Conservation (phyloP, 2,113 vertebrate genomes). For the Pithys albifrons region DNA sequence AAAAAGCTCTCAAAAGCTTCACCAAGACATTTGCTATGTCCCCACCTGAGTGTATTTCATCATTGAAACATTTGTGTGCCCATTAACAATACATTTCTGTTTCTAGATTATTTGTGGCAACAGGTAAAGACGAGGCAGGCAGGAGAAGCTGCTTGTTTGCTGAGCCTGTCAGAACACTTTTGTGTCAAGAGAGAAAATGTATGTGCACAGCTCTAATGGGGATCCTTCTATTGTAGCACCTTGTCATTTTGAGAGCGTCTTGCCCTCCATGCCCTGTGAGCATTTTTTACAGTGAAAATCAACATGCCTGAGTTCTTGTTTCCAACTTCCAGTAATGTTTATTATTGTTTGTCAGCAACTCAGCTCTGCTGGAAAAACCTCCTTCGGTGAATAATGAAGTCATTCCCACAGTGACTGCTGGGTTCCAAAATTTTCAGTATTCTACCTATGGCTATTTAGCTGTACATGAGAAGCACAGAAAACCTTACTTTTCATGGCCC, state of each 20-base stretch:
- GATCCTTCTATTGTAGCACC: constrained; percentile 14
- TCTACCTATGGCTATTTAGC: constrained; percentile 67
- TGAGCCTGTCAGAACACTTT: constrained; percentile 19
- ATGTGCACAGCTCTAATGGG: constrained; percentile 50
- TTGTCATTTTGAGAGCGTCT: constrained; percentile 22
- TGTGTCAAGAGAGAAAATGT: constrained; percentile 52
- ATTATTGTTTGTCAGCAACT: constrained; percentile 63
- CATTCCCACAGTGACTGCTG: constrained; percentile 64
- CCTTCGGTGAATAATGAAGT: constrained; percentile 59
- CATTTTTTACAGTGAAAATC: constrained; percentile 44
- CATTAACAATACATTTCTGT: constrained; percentile 35
- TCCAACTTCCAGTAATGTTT: constrained; percentile 55
- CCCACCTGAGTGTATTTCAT: background rate
- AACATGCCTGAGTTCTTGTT: constrained; percentile 44
- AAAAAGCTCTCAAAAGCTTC: background rate
- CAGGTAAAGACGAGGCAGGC: background rate
- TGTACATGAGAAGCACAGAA: constrained; percentile 44
- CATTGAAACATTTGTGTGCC: background rate
- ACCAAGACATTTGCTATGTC: background rate
- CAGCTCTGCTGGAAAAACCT: constrained; percentile 49
- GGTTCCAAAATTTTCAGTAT: constrained; percentile 61
- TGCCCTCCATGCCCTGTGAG: constrained; percentile 20
- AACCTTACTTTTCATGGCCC: constrained; percentile 66
- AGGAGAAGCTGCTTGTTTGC: constrained; percentile 34
- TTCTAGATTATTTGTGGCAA: constrained; percentile 18